Evolutionary conservation across 2,797 vertebrate genomes (phyloP).

Genomic region (Oreochromis grahami): DNA sequence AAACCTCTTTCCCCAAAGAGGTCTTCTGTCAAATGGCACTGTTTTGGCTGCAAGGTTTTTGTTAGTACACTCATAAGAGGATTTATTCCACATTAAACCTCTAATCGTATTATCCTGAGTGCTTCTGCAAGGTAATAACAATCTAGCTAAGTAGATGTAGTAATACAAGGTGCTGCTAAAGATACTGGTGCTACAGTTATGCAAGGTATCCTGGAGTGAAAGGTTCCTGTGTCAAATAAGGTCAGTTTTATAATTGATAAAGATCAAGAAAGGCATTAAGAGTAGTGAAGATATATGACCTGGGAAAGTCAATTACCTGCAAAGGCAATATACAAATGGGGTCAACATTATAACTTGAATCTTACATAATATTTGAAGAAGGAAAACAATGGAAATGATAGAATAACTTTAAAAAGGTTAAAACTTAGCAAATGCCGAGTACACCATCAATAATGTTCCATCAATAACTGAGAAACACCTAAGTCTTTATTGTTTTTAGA

Average conservation of each 20-base stretch:
- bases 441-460: background rate
- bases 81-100: constrained; percentile 82
- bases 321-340: background rate
- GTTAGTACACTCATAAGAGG: constrained; percentile 75
- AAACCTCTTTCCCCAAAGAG: constrained; percentile 50
- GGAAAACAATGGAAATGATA: background rate
- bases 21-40: constrained; percentile 65
- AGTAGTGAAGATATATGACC: background rate
- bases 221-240: constrained; percentile 6
- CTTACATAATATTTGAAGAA: background rate
- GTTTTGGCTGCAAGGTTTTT: constrained; percentile 62
- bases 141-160: constrained; percentile 40
- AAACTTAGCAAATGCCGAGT: background rate
- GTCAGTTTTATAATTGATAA: background rate
- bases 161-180: constrained; percentile 40
- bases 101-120: constrained; percentile 87
- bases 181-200: constrained; percentile 33
- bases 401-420: background rate
- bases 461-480: background rate
- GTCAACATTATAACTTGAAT: background rate
- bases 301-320: background rate
- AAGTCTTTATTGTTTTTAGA: constrained; percentile 4
- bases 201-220: constrained; percentile 34
- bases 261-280: background rate
- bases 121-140: constrained; percentile 72